Base-by-base conservation (phyloP, 2,797 vertebrate genomes). In the Dermochelys coriacea region DNA sequence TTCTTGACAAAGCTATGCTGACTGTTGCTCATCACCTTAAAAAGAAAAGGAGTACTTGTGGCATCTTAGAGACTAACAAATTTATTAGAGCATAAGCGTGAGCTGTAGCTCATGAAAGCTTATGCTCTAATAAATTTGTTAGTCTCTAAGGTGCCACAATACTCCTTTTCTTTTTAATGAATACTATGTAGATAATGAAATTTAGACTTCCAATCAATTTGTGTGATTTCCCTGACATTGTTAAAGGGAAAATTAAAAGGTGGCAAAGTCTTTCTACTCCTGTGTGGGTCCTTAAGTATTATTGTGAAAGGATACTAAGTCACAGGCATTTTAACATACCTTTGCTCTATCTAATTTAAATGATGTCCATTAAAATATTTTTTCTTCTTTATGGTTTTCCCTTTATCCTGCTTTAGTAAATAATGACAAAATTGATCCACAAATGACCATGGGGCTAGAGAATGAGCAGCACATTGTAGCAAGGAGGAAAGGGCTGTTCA, bases 341-440 rank as follows among this genome's bases (percentile, higher is more conserved):
- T 89, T 95, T 90, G 89, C 87, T 93, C 93, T 95, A 96, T 80
- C 90, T 96, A 94, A 96, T 93, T 86, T 94, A 91, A 91, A 94
- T 94, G 94, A 96, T 94, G 84, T 86, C 59, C 80, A 90, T 95
- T 95, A 95, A 83, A 92, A 89, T 93, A 59, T 1, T 50, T 95
- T 54, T 91, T 93, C 82, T 68, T 94, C 84, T 94, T 95, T 96
- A 88, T 79, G 1, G 2, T 81, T 96, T 83, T 86, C n/a, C 81
- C 23, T 54, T 92, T 97, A 95, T 96, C 82, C 83, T 75, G 57
- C 52, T 91, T 92, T 82, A 85, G 82, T 50, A 79, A 34, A 59
- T 88, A 85, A 49, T 86, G 77, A 50, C 16, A 89, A 45, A 93
- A 89, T 85, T 97, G 41, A 71, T 92, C 88, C 90, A 92, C 41